phyloP scores from a whole-genome alignment of 2,797 vertebrate species.

The Accipiter superciliosus region DNA sequence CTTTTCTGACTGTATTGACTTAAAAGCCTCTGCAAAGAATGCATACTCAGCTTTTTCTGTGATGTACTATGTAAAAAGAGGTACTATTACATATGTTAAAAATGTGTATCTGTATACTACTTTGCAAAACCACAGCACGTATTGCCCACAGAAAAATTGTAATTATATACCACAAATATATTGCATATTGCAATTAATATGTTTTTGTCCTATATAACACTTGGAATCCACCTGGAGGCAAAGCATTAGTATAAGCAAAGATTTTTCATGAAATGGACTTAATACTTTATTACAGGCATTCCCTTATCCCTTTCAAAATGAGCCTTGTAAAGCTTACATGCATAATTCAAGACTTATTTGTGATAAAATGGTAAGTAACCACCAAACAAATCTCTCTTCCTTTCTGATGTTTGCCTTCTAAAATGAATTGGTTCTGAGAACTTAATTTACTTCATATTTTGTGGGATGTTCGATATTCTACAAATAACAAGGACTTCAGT shows the following conservation, averaged over 20 bases:
- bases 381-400: not conserved
- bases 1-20: not conserved
- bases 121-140: not conserved
- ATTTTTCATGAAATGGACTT: not conserved
- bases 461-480: not conserved
- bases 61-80: not conserved
- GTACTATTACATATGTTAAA: not conserved
- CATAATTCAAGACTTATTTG: not conserved
- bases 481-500: not conserved
- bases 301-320: not conserved
- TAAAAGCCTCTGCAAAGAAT: not conserved
- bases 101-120: not conserved
- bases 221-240: not conserved
- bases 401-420: not conserved
- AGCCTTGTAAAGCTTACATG: not conserved
- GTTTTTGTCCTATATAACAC: not conserved
- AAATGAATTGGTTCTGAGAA: not conserved
- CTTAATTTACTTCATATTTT: not conserved
- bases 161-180: not conserved
- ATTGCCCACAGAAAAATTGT: not conserved
- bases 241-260: not conserved
- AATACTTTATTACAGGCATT: not conserved
- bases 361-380: not conserved
- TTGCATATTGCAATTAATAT: not conserved
- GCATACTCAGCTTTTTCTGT: not conserved